These are phyloP conservation scores for Blennius ocellaris DNA, from an alignment of 2,113 vertebrate genomes.

Conservation along the genomic window DNA sequence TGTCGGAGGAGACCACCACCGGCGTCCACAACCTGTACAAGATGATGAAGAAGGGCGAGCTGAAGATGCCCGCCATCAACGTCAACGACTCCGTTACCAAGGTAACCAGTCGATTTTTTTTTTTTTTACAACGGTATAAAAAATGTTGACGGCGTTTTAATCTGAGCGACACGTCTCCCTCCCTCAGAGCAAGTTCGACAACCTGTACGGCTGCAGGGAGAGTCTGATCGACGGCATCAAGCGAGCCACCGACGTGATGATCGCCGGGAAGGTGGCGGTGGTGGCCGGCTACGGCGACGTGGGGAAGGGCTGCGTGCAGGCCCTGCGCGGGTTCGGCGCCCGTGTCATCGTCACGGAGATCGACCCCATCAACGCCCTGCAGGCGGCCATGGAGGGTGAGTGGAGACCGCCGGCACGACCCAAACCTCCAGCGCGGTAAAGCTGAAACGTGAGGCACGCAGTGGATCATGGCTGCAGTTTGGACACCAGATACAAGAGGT, in stretches of 20 bases:
- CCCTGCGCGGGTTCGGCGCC: constrained; percentile 92
- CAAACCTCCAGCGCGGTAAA: too few relatives aligned
- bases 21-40: constrained; percentile 98
- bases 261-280: constrained; percentile 96
- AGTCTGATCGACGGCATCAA: constrained; percentile 98
- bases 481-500: too few relatives aligned
- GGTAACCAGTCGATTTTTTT: constrained; percentile 79
- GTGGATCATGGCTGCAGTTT: too few relatives aligned
- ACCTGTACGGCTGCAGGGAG: constrained; percentile 98
- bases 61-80: constrained; percentile 96
- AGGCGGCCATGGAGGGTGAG: constrained; percentile 96
- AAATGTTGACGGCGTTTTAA: too few relatives aligned
- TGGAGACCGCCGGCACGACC: too few relatives aligned
- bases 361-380: constrained; percentile 96
- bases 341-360: constrained; percentile 97
- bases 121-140: too few relatives aligned
- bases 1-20: constrained; percentile 98
- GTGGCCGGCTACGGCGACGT: constrained; percentile 97
- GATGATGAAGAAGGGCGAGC: constrained; percentile 91
- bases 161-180: neutral
- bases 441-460: too few relatives aligned
- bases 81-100: constrained; percentile 99
- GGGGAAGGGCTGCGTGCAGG: constrained; percentile 97
- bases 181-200: constrained; percentile 96
- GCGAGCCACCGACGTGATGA: constrained; percentile 97